Percentiles rank a stretch among this genome's conserved stretches.
phyloP scores from a whole-genome alignment of 1,140 invertebrate species.

The Nomia melanderi region DNA sequence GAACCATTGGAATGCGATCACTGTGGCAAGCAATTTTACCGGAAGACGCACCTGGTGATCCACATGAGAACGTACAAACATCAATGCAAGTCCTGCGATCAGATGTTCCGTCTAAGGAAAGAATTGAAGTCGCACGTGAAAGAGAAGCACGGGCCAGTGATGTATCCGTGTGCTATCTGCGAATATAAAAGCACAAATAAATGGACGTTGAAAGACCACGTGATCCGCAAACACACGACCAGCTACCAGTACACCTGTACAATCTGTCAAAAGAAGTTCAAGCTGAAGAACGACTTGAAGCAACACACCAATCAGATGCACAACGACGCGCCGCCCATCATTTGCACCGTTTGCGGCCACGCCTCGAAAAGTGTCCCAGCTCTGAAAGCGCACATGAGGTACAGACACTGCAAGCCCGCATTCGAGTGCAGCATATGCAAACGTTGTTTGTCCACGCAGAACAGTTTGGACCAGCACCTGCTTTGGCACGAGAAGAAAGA shows the following conservation, averaged over 20 bases:
- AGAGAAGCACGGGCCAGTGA: slow-evolving; percentile 49
- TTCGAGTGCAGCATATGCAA: slow-evolving; percentile 69
- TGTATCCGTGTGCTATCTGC: slow-evolving; percentile 61
- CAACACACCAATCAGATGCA: slow-evolving; percentile 60
- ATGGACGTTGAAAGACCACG: slow-evolving; percentile 82
- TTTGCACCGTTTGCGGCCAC: slow-evolving; percentile 79
- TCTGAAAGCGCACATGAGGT: slow-evolving; percentile 69
- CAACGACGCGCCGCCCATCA: slow-evolving; percentile 67
- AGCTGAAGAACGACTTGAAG: slow-evolving; percentile 69
- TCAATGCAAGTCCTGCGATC: slow-evolving; percentile 57
- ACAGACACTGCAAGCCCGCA: slow-evolving; percentile 64
- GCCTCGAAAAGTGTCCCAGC: slow-evolving; percentile 75
- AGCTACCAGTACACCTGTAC: slow-evolving; percentile 66
- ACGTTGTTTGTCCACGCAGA: slow-evolving; percentile 77
- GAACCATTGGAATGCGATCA: slow-evolving; percentile 30
- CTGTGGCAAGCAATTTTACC: slow-evolving; percentile 75
- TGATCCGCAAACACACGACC: slow-evolving; percentile 69
- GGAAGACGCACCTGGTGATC: slow-evolving; percentile 72
- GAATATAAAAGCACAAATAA: slow-evolving; percentile 78
- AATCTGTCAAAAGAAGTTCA: slow-evolving; percentile 72
- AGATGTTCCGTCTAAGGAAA: slow-evolving; percentile 53
- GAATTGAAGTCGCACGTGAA: slow-evolving; percentile 74
- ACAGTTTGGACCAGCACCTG: slow-evolving; percentile 83
- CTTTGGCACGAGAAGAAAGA: slow-evolving; percentile 82
- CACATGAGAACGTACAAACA: slow-evolving; percentile 73